phyloP scores from a whole-genome alignment of 2,113 vertebrate genomes.

The Empidonax alnorum region DNA sequence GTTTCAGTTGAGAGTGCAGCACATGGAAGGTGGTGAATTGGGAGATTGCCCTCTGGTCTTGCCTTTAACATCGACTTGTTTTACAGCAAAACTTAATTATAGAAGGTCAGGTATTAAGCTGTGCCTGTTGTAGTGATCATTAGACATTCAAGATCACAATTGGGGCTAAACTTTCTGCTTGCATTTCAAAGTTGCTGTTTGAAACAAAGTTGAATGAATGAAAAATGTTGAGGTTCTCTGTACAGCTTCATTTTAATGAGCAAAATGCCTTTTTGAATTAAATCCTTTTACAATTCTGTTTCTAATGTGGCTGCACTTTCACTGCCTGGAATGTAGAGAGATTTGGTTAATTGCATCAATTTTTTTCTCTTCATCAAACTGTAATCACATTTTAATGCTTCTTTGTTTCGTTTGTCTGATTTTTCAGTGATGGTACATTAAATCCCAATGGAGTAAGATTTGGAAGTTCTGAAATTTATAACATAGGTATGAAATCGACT shows the following conservation, averaged over 20 bases:
- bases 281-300: not conserved
- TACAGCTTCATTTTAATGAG: not conserved
- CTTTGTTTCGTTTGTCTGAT: not conserved
- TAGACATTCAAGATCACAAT: not conserved
- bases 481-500: conserved; percentile 86
- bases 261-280: not conserved
- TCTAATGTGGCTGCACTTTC: not conserved
- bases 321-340: not conserved
- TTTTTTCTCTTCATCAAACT: conserved; percentile 20
- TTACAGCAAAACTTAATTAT: not conserved
- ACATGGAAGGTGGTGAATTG: not conserved
- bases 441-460: conserved; percentile 97
- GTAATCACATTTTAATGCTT: not conserved
- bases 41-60: not conserved
- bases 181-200: not conserved
- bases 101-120: not conserved
- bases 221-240: not conserved
- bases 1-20: not conserved
- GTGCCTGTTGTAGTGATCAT: not conserved
- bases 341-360: not conserved
- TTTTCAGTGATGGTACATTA: conserved; percentile 90
- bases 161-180: not conserved
- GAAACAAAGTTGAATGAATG: not conserved
- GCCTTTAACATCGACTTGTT: not conserved
- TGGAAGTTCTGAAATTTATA: conserved; percentile 97